Evolutionary conservation across 1,140 invertebrate genomes (phyloP).

Genomic region (Bombus balteatus): DNA sequence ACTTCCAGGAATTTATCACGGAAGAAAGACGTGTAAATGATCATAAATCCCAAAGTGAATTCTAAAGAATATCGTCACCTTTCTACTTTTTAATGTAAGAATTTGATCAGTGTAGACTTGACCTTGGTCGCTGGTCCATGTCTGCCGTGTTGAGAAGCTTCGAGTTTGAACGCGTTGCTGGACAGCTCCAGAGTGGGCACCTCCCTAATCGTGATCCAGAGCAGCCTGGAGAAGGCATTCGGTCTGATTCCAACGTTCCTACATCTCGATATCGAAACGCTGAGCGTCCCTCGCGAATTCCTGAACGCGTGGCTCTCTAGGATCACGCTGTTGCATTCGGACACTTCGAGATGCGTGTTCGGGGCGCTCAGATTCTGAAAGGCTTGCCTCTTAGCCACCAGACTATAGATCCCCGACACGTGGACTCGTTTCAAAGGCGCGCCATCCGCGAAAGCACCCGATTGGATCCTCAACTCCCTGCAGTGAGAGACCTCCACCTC

Average conservation of each 20-base stretch:
- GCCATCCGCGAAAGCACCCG: conserved; percentile 80
- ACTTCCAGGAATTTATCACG: too few species aligned
- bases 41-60: neutral
- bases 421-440: conserved; percentile 80
- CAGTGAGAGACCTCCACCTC: conserved; percentile 85
- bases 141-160: conserved; percentile 81
- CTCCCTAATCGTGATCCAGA: conserved; percentile 84
- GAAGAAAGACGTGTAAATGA: too few species aligned
- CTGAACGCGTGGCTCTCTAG: conserved; percentile 84
- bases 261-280: conserved; percentile 84
- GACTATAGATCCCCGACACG: conserved; percentile 80
- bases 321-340: conserved; percentile 82
- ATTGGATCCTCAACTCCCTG: conserved; percentile 83
- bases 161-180: conserved; percentile 85
- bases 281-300: conserved; percentile 84
- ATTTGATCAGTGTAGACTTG: neutral
- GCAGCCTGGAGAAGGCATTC: conserved; percentile 86
- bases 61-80: neutral
- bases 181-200: conserved; percentile 83
- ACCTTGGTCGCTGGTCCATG: conserved; percentile 85
- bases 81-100: neutral
- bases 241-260: conserved; percentile 84
- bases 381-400: conserved; percentile 83
- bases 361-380: conserved; percentile 83
- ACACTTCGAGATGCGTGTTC: conserved; percentile 83